Evolutionary conservation across 2,113 vertebrate species (phyloP).

Genomic region (Sinocyclocheilus grahami): DNA sequence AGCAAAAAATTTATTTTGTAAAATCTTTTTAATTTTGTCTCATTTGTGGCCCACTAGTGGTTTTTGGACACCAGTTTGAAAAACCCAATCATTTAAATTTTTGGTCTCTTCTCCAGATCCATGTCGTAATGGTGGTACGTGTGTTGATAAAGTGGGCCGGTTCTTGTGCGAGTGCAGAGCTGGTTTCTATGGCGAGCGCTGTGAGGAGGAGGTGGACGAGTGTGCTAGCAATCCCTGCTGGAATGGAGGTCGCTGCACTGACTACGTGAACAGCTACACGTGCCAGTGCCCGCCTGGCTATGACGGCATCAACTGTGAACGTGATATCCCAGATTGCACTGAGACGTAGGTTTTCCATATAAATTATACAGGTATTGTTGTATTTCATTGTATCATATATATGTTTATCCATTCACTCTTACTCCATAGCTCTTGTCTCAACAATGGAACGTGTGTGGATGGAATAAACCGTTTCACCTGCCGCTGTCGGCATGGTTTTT

Average conservation of each 20-base stretch:
- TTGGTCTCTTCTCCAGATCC: slow-evolving; percentile 76
- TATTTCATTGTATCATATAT: not conserved
- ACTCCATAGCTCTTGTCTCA: slow-evolving; percentile 86
- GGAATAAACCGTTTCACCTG: slow-evolving; percentile 87
- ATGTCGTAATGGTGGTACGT: slow-evolving; percentile 89
- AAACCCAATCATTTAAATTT: not conserved
- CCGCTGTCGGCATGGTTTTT: slow-evolving; percentile 84
- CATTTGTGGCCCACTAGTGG: too few species aligned
- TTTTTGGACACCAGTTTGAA: not conserved
- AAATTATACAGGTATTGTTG: not conserved
- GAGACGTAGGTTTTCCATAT: slow-evolving; percentile 78
- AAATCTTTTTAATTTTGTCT: not conserved
- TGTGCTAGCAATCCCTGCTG: slow-evolving; percentile 86
- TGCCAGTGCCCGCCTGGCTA: slow-evolving; percentile 86
- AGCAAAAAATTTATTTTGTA: not conserved
- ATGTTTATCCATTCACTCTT: slow-evolving; percentile 59
- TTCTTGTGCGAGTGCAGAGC: slow-evolving; percentile 85
- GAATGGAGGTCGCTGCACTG: slow-evolving; percentile 85
- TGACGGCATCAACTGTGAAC: slow-evolving; percentile 86
- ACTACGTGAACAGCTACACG: slow-evolving; percentile 92
- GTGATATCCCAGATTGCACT: slow-evolving; percentile 87
- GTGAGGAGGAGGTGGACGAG: slow-evolving; percentile 87
- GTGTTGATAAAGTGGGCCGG: slow-evolving; percentile 82
- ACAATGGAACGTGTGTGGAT: slow-evolving; percentile 89
- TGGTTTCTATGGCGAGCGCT: slow-evolving; percentile 86